phyloP scores from a whole-genome alignment of 2,113 vertebrate species.

The Nothoprocta perdicaria region DNA sequence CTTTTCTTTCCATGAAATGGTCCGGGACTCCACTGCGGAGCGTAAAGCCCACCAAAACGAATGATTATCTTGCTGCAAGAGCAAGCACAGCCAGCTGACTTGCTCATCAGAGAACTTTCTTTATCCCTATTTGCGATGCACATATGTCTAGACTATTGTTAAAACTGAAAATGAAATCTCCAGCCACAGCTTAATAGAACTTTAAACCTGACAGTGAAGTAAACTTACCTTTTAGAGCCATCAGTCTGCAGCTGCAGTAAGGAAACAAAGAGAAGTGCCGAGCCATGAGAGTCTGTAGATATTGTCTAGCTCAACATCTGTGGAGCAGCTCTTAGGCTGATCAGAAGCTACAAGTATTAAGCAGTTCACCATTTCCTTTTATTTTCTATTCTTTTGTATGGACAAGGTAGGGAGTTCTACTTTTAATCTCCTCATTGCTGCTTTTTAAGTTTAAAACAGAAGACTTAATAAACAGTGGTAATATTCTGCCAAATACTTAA shows the following conservation, averaged over 20 bases:
- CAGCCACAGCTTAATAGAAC: slow-evolving; percentile 56
- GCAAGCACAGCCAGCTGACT: slow-evolving; percentile 32
- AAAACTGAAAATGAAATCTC: slow-evolving; percentile 58
- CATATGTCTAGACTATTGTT: slow-evolving; percentile 52
- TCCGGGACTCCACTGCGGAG: not conserved
- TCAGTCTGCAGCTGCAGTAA: slow-evolving; percentile 41
- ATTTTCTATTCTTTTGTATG: not conserved
- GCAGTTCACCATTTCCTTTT: not conserved
- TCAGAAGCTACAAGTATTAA: not conserved
- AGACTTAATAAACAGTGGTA: not conserved
- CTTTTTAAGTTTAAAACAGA: not conserved
- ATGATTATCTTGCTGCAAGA: not conserved
- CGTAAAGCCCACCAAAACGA: not conserved
- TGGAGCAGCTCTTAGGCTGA: not conserved
- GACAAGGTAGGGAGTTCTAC: not conserved
- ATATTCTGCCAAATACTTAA: not conserved
- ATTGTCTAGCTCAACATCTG: slow-evolving; percentile 36
- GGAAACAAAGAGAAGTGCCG: slow-evolving; percentile 47
- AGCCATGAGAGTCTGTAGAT: not conserved
- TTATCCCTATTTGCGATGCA: slow-evolving; percentile 44
- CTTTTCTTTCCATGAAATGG: not conserved
- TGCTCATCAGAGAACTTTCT: slow-evolving; percentile 65
- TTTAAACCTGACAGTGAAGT: slow-evolving; percentile 58
- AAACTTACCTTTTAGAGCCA: slow-evolving; percentile 39
- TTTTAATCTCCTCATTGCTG: not conserved